Conservation (phyloP, 1,140 invertebrate genomes). For the Pseudomyrmex sp. region DNA sequence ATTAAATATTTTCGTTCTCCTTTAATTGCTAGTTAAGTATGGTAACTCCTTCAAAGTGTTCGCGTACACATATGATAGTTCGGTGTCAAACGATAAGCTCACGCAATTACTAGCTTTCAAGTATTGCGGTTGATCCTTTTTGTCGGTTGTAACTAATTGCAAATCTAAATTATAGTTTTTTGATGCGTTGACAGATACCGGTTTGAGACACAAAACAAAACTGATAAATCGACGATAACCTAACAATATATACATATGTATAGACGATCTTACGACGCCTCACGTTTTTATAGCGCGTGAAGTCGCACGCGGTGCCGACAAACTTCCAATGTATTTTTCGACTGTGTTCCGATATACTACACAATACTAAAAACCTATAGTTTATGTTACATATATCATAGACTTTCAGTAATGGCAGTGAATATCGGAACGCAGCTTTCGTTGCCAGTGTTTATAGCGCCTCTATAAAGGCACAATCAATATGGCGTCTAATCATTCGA, state of each 20-base stretch:
- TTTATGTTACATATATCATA: too few relatives aligned
- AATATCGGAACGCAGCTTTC: too few relatives aligned
- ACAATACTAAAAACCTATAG: too few relatives aligned
- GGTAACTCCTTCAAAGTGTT: not conserved
- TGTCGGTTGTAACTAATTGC: not conserved
- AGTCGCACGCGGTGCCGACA: not conserved
- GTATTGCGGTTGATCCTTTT: not conserved
- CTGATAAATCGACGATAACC: conserved; percentile 20
- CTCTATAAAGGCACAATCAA: too few relatives aligned
- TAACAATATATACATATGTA: not conserved
- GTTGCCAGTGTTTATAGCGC: too few relatives aligned
- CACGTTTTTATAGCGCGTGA: not conserved
- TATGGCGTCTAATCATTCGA: too few relatives aligned
- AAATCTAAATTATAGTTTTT: not conserved
- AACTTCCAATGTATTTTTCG: too few relatives aligned
- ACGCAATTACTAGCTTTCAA: not conserved
- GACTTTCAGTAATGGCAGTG: too few relatives aligned
- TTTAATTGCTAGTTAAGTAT: not conserved
- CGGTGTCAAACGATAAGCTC: not conserved
- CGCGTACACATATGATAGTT: not conserved
- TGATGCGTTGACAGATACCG: not conserved
- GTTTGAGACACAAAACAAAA: not conserved
- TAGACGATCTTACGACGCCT: not conserved
- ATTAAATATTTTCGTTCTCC: not conserved
- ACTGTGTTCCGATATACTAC: too few relatives aligned